Evolutionary conservation across 2,797 vertebrate species (phyloP), one percentile per base, ranked within the genome.

Genomic region (Poeciliopsis paucimaculata): DNA sequence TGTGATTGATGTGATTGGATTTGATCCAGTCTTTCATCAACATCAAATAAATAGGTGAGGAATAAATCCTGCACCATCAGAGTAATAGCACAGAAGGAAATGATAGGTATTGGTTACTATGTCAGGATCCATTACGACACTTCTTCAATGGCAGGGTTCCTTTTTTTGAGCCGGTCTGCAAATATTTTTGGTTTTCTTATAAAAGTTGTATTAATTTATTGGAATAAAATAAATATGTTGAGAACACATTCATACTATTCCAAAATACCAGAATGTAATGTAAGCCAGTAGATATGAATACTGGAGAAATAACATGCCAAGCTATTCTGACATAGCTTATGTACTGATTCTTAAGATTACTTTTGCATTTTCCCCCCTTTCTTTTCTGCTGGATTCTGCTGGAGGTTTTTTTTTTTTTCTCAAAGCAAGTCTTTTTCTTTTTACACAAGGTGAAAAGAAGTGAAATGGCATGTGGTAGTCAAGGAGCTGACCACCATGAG

Each of bases 1-100:
- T 89, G 90, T 84, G 90, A 93, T 77, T 91, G 92, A 92, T 91
- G 86, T 49, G 75, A 92, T 76, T 87, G 81, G 82, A 91, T 85
- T 88, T 88, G 90, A 93, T 90, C 83, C 90, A 79, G 76, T 90
- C 90, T 92, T 91, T 94, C 91, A 90, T 91, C 90, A 84, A 73
- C 90, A 90, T 93, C 87, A 90, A 92, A 93, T 91, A 88, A 89
- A 90, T 49, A 86, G 82, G 84, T 75, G 77, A 89, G 82, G 86
- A 86, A 87, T 91, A 88, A 87, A 86, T 77, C 74, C 78, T 83
- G 80, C 66, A 12, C 49, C 64, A 82, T 82, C 26, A 0, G 73
- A 83, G 66, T 64, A 76, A 49, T 45, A 78, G 76, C 81, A 84
- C 75, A 85, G 79, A 84, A 78, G 80, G 78, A 84, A 77, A 16